Evolutionary conservation across 1,140 invertebrate genomes (phyloP), one percentile per base, ranked within the genome.

Genomic region (Lucilia cuprina): DNA sequence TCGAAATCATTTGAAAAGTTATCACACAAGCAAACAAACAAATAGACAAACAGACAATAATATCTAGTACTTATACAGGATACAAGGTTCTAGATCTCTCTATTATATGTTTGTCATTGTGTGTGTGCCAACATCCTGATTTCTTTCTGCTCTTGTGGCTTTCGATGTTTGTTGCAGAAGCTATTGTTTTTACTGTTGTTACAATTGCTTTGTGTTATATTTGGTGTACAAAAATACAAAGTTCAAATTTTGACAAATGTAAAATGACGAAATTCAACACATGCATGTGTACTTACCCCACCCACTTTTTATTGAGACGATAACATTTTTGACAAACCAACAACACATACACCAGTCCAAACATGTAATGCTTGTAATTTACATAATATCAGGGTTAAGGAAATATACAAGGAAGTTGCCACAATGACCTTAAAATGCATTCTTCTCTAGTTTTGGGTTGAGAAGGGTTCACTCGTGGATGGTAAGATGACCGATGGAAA

Each of bases 361-460:
- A 41, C 5, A 41, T 41, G 5, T n/a, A n/a, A 21, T 70, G 19
- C 65, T 10, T 25, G 21, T 21, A 80, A 80, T 47, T 50, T 80
- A 19, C 77, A 80, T 80, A 49, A 80, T 80, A 49, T 49, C 47
- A 21, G 77, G 41, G 41, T 80, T 50, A 80, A 80, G 77, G 77
- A 80, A 80, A 80, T 80, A 17, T 49, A 80, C 41, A 80, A 50
- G 77, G 77, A 80, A 80, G 77, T 80, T 35, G 17, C 41, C 49
- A 80, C n/a, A 70, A 25, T 70, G 21, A 70, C 65, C 65, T 70
- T 70, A 70, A 8, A 70, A 70, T 70, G 19, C 65, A 17, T 60
- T 70, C 65, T 19, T 70, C 10, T 70, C 8, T 21, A 9, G 65
- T 25, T 70, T 21, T 9, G 17, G 41, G 41, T 41, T 7, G 41